A percentile compares a stretch with the other conserved stretches of the same genome.
Evolutionary conservation across 2,113 vertebrate genomes (phyloP).

Genomic region (Pedetes capensis): DNA sequence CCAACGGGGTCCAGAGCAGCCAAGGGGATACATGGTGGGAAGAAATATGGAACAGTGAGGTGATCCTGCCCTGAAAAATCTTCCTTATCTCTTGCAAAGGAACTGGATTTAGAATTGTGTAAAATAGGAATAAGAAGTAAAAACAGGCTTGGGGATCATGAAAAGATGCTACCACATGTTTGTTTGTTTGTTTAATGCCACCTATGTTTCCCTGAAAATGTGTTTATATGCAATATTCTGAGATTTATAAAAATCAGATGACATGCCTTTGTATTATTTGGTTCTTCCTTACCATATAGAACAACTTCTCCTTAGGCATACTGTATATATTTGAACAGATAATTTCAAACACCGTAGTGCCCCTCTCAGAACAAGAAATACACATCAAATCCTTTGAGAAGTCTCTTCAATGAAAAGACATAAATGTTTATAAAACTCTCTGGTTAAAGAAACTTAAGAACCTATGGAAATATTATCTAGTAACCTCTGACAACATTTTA

Average conservation of each 20-base stretch:
- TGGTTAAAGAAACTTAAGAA: conserved; percentile 63
- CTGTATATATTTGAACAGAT: not conserved
- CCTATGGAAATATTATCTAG: conserved; percentile 65
- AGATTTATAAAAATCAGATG: not conserved
- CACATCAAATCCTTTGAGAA: not conserved
- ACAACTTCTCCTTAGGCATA: not conserved
- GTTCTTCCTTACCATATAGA: not conserved
- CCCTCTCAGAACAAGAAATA: conserved; percentile 19
- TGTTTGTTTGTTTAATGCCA: no score
- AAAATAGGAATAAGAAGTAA: not conserved
- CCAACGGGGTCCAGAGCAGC: not conserved
- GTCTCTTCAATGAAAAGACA: not conserved
- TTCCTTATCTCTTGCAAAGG: not conserved
- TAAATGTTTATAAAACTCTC: conserved; percentile 35
- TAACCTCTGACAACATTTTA: conserved; percentile 65
- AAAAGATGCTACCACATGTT: not conserved
- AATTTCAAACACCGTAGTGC: not conserved
- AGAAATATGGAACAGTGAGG: not conserved
- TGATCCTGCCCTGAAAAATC: not conserved
- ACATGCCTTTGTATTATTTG: not conserved
- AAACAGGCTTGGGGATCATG: not conserved
- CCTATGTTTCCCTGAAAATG: not conserved
- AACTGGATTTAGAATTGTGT: not conserved
- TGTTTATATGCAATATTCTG: not conserved
- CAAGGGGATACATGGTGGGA: not conserved